Evolutionary conservation across 1,140 invertebrate genomes (phyloP), one percentile per base, ranked within the genome.

Genomic region (silkworm (Bombyx mori)): DNA sequence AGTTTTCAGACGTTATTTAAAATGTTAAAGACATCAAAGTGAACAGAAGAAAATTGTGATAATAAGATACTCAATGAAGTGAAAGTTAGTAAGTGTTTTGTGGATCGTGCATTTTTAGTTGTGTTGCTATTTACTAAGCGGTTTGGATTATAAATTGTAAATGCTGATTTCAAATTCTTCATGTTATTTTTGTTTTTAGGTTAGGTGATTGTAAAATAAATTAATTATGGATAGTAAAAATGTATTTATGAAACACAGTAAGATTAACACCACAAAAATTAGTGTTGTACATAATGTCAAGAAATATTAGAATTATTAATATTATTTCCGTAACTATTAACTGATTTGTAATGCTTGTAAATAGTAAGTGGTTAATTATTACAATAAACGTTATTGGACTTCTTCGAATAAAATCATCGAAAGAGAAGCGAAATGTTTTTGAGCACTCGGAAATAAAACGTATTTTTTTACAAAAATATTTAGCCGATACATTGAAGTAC

Each of bases 211-310:
- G 84, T 85, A 85, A 79, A 87, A 84, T 82, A 62, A 79, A 75
- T 74, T 73, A 73, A 75, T 73, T 35, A 35, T 35, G 26, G 26
- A 35, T 35, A 35, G 26, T 35, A 69, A 77, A 65, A 45, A 65
- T 80, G 81, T 87, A 87, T 87, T 85, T 85, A 87, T 85, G 78
- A 77, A 79, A 70, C 77, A 82, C 81, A 84, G 84, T 87, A 87
- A 87, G 84, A 71, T 82, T 75, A 87, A 87, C 84, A 87, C 84
- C 84, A 87, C 78, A 82, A 75, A 82, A 73, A 52, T 53, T 85
- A 87, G 82, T 58, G 65, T 56, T 87, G 84, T 87, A 87, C 73
- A 87, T 85, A 84, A 18, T 63, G 74, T 82, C 76, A 81, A 74
- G 73, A 73, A 60, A 56, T 79, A 70, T 68, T 70, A 66, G 66